Percentiles rank a stretch among this genome's conserved stretches.
phyloP scores from a whole-genome alignment of 2,113 vertebrate genomes.

The Aviceda subcristata region DNA sequence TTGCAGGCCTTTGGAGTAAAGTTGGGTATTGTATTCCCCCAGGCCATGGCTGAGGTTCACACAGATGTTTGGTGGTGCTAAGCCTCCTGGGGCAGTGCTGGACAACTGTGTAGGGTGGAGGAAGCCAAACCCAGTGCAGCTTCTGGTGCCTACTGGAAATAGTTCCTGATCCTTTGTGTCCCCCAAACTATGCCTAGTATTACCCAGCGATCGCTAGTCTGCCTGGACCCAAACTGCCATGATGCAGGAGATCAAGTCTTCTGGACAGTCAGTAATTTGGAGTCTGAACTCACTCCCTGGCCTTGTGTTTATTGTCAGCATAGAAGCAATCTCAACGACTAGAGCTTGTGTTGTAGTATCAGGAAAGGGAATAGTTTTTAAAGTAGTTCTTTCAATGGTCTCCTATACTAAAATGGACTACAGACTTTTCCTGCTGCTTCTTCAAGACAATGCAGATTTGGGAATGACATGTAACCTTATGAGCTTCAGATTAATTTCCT shows the following conservation, averaged over 20 bases:
- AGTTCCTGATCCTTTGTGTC: background rate
- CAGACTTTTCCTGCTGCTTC: background rate
- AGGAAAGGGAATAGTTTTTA: background rate
- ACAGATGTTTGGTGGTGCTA: background rate
- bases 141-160: background rate
- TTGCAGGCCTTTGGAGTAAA: background rate
- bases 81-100: background rate
- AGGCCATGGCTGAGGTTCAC: background rate
- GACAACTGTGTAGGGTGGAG: background rate
- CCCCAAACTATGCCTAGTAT: background rate
- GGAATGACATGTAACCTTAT: background rate
- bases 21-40: background rate
- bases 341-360: background rate
- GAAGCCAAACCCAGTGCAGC: background rate
- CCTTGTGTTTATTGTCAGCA: background rate
- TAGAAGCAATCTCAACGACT: background rate
- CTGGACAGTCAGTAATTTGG: background rate
- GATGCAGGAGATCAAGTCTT: background rate
- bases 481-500: background rate
- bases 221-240: background rate
- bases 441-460: background rate
- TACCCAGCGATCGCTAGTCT: background rate
- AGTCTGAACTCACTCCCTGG: background rate
- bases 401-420: background rate
- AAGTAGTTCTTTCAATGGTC: background rate